Base-by-base conservation (phyloP, 2,797 vertebrate genomes). In the Bucorvus abyssinicus region DNA sequence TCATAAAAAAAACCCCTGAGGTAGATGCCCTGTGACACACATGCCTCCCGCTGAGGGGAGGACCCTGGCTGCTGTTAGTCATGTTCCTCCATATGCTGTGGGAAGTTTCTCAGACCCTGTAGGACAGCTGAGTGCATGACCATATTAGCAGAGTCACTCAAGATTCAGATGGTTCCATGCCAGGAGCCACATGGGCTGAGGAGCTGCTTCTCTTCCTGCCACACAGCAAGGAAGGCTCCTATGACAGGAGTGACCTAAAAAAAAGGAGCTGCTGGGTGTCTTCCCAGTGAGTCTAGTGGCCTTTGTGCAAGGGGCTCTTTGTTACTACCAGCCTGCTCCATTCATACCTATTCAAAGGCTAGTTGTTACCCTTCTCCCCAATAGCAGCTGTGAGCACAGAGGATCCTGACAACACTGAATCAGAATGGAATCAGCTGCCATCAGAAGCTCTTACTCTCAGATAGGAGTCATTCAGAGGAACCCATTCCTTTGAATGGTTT, bases 11-110 rank as follows among this genome's bases (percentile, higher is more conserved):
- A 12, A 30, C 8, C 14, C 10, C 6, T 1, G 4, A 68, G n/a
- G 14, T 44, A 32, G 53, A 61, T 18, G 38, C 14, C 19, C 14
- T 53, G 9, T 0, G 1, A 40, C 15, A 36, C 27, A 44, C 7
- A 20, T 12, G 12, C 14, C 20, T 59, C 14, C 32, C 0, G 0
- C 36, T 3, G 1, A 44, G 8, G 23, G 11, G 14, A 70, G 23
- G 20, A 84, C n/a, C 38, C 10, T 36, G 19, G 9, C 42, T 40
- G 29, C 1, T n/a, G 0, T 38, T 60, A 50, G 9, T 49, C 14
- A 32, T 29, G 13, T 32, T 81, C 36, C 14, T 84, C 19, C 38
- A 22, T 16, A 42, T 15, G 19, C n/a, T 47, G 18, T 42, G 40
- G 8, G n/a, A 61, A 52, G 38, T 38, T 52, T 68, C 36, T 63